Conservation (phyloP, 2,113 vertebrate species). For the Oreochromis niloticus region DNA sequence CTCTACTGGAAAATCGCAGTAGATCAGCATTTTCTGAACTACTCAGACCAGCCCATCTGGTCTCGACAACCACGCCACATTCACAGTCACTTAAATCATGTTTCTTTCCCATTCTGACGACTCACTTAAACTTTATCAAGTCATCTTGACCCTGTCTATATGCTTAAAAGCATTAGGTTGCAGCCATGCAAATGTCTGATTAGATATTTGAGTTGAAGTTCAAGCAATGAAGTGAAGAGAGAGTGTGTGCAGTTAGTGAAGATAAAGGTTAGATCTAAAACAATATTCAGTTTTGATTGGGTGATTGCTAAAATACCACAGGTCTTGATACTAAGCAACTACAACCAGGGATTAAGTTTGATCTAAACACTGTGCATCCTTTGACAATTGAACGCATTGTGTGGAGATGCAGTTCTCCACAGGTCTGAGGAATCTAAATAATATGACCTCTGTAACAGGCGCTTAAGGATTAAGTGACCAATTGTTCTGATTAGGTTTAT, state of each 20-base stretch:
- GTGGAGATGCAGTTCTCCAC: rapidly evolving
- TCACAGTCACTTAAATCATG: background rate
- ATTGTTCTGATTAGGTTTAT: background rate
- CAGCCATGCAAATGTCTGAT: background rate
- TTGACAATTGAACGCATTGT: background rate
- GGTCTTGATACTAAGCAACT: rapidly evolving
- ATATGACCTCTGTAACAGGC: background rate
- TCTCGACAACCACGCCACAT: rapidly evolving
- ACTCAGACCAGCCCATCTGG: background rate
- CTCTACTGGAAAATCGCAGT: background rate
- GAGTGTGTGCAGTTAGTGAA: background rate
- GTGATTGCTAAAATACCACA: background rate
- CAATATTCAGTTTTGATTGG: background rate
- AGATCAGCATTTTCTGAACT: background rate
- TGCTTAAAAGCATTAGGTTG: background rate
- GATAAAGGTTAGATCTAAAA: background rate
- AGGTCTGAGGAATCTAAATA: background rate
- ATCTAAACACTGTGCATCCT: background rate
- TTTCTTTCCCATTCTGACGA: background rate
- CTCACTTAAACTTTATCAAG: background rate
- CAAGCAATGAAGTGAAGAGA: rapidly evolving
- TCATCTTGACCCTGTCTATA: background rate
- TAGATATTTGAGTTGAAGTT: background rate
- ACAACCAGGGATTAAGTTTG: background rate
- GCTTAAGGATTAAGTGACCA: background rate